Base-by-base conservation (phyloP, 2,797 vertebrate species). In the Gymnothorax reevesii region DNA sequence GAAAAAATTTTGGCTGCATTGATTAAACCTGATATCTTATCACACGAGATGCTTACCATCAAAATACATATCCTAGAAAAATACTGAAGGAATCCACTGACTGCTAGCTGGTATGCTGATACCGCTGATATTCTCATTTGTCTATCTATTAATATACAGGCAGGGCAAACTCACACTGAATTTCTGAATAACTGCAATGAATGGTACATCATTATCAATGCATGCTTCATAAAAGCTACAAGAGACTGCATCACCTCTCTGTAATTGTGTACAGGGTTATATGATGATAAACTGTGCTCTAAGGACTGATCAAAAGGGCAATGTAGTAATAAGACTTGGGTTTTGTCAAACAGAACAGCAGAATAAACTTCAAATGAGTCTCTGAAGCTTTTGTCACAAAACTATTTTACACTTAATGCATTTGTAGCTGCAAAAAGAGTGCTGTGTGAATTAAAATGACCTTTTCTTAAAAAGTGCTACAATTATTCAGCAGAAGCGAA, bases 361-460 rank as follows among this genome's bases (percentile, higher is more conserved):
- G 73, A 86, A 85, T 62, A 22, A 84, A 83, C 80, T 77, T 77
- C 64, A 59, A 88, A 89, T 87, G 75, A 89, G 85, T 71, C 64
- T 87, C 82, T 54, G 42, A 71, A 71, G 82, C 87, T 88, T 86
- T 64, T 83, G 54, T 83, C 86, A 79, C 77, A 75, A 84, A 83
- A 88, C 86, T 83, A 89, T 90, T 88, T 59, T 12, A 7, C 55
- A 55, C 22, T 83, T 59, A 87, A 79, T 79, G 71, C 57, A 84
- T 83, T 57, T 54, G 22, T 13, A n/a, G 57, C 59, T 83, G 42
- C n/a, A 83, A 75, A n/a, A 82, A 20, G 42, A 25, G 57, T 22
- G 57, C 82, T 57, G 87, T 87, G 87, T 83, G 62, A 87, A 88
- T 88, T 85, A 85, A 64, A 88, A 88, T 20, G 7, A 7, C 83